Conservation (phyloP, 2,888 invertebrate species). For the Oligia latruncula region DNA sequence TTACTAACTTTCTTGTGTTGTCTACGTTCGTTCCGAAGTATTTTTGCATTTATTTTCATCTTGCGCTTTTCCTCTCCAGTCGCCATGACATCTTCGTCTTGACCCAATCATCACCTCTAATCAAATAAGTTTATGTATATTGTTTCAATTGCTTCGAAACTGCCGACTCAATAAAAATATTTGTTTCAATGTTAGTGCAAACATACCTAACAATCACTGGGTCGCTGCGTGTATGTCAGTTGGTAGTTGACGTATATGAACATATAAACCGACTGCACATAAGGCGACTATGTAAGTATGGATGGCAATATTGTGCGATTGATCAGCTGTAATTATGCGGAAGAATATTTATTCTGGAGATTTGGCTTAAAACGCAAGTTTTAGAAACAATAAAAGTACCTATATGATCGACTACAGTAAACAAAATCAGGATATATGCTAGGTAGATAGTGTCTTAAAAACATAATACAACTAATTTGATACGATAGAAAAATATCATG, state of each 20-base stretch:
- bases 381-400: too few relatives aligned
- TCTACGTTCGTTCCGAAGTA: neutral
- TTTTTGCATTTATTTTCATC: neutral
- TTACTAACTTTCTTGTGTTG: neutral
- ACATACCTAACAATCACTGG: conserved; percentile 44
- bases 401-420: too few relatives aligned
- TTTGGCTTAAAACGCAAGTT: neutral
- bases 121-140: conserved; percentile 15
- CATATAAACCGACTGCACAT: conserved; percentile 11
- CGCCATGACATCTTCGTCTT: neutral
- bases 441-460: too few relatives aligned
- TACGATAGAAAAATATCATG: too few relatives aligned
- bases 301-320: conserved; percentile 6
- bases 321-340: neutral
- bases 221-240: conserved; percentile 32
- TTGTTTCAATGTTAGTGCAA: conserved; percentile 21
- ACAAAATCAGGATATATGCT: too few relatives aligned
- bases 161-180: conserved; percentile 33
- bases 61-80: neutral
- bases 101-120: neutral
- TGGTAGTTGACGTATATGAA: conserved; percentile 6
- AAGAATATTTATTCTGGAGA: neutral
- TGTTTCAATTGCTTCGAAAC: conserved; percentile 34
- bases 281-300: conserved; percentile 2
- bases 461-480: too few relatives aligned